Conservation (phyloP, 1,140 invertebrate species). For the Sitophilus oryzae region DNA sequence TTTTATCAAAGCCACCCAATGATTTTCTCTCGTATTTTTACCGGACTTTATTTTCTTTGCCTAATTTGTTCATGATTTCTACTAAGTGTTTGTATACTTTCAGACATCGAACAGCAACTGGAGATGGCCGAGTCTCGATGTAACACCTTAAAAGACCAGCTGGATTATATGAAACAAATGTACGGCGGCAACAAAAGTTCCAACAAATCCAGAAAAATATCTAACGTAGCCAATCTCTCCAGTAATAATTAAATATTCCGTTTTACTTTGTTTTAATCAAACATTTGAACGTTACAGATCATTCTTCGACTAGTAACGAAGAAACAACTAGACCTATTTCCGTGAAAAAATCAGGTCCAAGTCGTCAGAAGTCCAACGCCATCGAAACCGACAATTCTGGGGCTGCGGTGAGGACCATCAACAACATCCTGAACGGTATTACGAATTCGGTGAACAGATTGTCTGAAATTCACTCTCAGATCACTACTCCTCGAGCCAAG, state of each 20-base stretch:
- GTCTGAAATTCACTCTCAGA: constrained; percentile 32
- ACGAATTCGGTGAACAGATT: constrained; percentile 39
- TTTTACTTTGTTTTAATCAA: too few species aligned
- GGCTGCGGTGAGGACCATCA: constrained; percentile 40
- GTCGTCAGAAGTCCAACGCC: constrained; percentile 33
- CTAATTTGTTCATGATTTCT: not conserved
- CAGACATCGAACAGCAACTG: constrained; percentile 44
- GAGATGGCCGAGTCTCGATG: constrained; percentile 43
- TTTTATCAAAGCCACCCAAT: too few species aligned
- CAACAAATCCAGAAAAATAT: constrained; percentile 13
- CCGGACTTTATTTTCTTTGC: not conserved
- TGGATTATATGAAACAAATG: constrained; percentile 44
- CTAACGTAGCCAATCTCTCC: not conserved
- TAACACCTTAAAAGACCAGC: constrained; percentile 41
- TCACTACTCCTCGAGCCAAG: constrained; percentile 16
- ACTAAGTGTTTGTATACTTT: constrained; percentile 8
- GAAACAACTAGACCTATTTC: not conserved
- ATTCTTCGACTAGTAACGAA: constrained; percentile 1
- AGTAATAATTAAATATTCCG: too few species aligned
- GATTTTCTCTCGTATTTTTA: too few species aligned
- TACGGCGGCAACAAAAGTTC: constrained; percentile 25
- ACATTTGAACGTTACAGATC: constrained; percentile 9
- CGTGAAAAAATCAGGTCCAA: constrained; percentile 9
- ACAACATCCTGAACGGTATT: constrained; percentile 42
- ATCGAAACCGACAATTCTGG: constrained; percentile 38